Percentiles rank a stretch among this genome's conserved stretches.
Conservation (phyloP, 2,888 invertebrate genomes). For the Heliothis peltigera region DNA sequence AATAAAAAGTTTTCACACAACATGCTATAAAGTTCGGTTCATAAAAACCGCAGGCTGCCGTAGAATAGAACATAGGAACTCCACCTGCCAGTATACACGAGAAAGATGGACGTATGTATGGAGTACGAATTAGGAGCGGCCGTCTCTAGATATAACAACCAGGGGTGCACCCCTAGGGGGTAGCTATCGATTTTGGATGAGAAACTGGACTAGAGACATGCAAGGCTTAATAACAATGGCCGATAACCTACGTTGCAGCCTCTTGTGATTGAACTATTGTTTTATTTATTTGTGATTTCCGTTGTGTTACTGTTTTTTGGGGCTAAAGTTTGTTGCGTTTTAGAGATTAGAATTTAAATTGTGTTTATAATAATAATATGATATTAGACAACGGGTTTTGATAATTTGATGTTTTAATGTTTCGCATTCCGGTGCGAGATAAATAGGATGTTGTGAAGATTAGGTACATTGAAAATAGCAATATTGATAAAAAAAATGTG, state of each 20-base stretch:
- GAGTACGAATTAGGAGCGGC: constrained; percentile 82
- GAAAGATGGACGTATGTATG: constrained; percentile 74
- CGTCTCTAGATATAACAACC: constrained; percentile 83
- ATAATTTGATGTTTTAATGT: background rate
- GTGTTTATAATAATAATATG: background rate
- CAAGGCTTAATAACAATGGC: constrained; percentile 87
- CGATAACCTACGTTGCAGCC: constrained; percentile 78
- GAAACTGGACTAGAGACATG: constrained; percentile 89
- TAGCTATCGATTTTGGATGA: constrained; percentile 89
- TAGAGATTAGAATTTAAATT: background rate
- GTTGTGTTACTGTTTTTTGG: constrained; percentile 31
- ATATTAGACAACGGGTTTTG: background rate
- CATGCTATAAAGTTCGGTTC: background rate
- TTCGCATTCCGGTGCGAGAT: no score
- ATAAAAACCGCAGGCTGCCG: constrained; percentile 25
- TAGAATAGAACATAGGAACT: constrained; percentile 32
- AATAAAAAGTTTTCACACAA: background rate
- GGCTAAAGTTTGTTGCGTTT: constrained; percentile 8
- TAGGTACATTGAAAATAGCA: no score
- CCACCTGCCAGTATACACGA: constrained; percentile 50
- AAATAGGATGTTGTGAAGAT: no score
- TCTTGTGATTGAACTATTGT: constrained; percentile 59
- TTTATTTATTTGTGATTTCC: constrained; percentile 59
- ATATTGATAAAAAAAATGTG: no score
- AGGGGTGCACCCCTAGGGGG: constrained; percentile 77